A percentile compares a stretch with the other conserved stretches of the same genome.
Evolutionary conservation across 1,140 invertebrate genomes (phyloP).

Genomic region (Scaptodrosophila lebanonensis): DNA sequence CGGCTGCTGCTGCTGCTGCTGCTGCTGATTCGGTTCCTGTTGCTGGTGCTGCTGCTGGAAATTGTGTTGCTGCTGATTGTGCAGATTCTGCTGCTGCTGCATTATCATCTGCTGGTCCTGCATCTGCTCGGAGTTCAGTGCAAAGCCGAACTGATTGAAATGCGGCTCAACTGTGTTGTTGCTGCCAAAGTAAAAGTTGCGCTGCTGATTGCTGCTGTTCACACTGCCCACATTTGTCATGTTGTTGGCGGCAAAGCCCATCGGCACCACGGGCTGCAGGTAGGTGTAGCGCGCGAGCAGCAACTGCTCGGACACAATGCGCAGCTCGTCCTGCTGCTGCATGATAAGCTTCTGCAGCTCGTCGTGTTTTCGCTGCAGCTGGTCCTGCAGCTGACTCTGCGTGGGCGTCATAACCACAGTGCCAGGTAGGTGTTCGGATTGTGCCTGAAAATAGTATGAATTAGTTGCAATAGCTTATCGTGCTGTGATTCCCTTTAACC

Average conservation of each 20-base stretch:
- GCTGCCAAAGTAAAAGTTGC: constrained; percentile 46
- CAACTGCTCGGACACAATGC: constrained; percentile 89
- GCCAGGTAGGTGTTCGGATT: constrained; percentile 51
- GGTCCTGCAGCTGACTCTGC: constrained; percentile 84
- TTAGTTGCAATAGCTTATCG: background rate
- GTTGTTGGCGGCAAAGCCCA: constrained; percentile 78
- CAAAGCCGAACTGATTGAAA: constrained; percentile 72
- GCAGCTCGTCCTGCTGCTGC: constrained; percentile 90
- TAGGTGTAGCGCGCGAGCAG: constrained; percentile 89
- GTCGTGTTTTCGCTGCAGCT: constrained; percentile 89
- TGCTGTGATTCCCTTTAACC: constrained; percentile 2
- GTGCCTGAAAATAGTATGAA: constrained; percentile 18
- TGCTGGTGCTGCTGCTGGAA: constrained; percentile 43
- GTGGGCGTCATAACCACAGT: constrained; percentile 79
- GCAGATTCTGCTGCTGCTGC: constrained; percentile 67
- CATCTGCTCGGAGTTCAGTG: constrained; percentile 61
- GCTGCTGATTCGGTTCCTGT: constrained; percentile 28
- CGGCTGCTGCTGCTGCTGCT: constrained; percentile 30
- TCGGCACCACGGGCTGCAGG: constrained; percentile 80
- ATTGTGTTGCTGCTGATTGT: constrained; percentile 60
- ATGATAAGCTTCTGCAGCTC: constrained; percentile 90
- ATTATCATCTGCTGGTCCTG: constrained; percentile 70
- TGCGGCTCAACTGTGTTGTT: constrained; percentile 65
- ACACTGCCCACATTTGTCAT: constrained; percentile 27
- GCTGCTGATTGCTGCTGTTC: constrained; percentile 27